Evolutionary conservation across 2,797 vertebrate species (phyloP), one percentile per base, ranked within the genome.

Genomic region (Cirrhinus mrigala): DNA sequence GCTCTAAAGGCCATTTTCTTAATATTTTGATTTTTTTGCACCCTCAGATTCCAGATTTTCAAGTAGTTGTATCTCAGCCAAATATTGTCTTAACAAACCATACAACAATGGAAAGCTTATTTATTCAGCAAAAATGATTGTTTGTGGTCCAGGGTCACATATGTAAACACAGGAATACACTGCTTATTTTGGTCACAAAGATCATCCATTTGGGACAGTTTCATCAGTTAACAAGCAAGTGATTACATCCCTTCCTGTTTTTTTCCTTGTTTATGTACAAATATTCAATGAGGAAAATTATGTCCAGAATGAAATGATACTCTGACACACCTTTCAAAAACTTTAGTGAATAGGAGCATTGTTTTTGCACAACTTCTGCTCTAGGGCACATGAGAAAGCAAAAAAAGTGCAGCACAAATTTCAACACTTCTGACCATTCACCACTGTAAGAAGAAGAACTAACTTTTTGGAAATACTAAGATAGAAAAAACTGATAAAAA

Each of bases 341-440:
- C 58, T 66, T 40, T 37, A 76, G 29, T 83, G 73, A 83, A 83
- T 76, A 54, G 73, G 16, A 66, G 54, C 73, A 22, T 27, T 83
- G 71, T 82, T 58, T 71, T 71, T 81, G 29, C 56, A 52, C 80
- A 76, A 83, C 76, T 71, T 85, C 71, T 33, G 70, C 37, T 76
- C 18, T 20, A 77, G 46, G 20, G 6, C 22, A 22, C 11, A 69
- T 11, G 71, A 80, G 37, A 66, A 46, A 33, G 76, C 64, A 69
- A 87, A 79, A 82, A 22, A 20, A 54, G 52, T 56, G 40, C 82
- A 62, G 74, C 15, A 70, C 74, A 75, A 37, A 81, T 83, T 80
- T 73, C 70, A 81, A 87, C 88, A 87, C 71, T 62, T 60, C 54
- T 56, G 50, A 52, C 29, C 77, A 44, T 54, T 80, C 11, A 54